Percentiles rank a stretch among this genome's conserved stretches.
Conservation (phyloP, 2,888 invertebrate genomes). For the Frankliniella intonsa region DNA sequence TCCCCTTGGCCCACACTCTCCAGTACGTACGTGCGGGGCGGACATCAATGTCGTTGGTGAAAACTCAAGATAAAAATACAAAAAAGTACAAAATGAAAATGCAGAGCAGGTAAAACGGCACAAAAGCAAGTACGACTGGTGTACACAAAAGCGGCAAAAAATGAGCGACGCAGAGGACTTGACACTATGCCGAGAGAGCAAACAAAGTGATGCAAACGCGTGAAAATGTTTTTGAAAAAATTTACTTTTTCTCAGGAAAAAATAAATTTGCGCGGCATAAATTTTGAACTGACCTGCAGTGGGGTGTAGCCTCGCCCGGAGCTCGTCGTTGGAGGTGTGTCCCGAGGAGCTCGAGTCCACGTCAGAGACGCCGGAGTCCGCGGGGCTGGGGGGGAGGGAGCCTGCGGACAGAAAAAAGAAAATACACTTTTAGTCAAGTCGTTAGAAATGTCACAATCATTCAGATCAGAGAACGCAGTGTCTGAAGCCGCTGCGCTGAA, state of each 20-base stretch:
- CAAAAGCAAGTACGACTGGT: background rate
- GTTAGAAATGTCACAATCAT: no score
- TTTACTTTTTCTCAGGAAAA: background rate
- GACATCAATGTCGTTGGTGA: background rate
- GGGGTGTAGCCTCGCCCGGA: constrained; percentile 82
- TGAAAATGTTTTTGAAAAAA: background rate
- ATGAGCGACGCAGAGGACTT: constrained; percentile 36
- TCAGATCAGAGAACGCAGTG: background rate
- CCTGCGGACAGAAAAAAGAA: constrained; percentile 54
- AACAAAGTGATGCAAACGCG: constrained; percentile 30
- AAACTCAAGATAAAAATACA: no score
- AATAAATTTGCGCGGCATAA: no score
- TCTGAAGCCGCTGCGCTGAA: background rate
- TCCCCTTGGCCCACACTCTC: no score
- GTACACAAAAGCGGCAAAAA: background rate
- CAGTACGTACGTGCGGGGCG: background rate
- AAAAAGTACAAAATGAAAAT: constrained; percentile 1
- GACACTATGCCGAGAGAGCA: constrained; percentile 36
- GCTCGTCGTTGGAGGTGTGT: constrained; percentile 66
- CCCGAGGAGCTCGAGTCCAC: constrained; percentile 82
- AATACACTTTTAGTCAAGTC: no score
- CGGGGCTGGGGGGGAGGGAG: constrained; percentile 93
- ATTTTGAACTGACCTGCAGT: constrained; percentile 43
- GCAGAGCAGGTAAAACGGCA: constrained; percentile 16
- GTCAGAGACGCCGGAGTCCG: constrained; percentile 95